Percentiles rank a stretch among this genome's conserved stretches.
These are phyloP conservation scores for Thinocorus orbignyianus DNA, from an alignment of 2,113 vertebrate species.

Conservation along the genomic window DNA sequence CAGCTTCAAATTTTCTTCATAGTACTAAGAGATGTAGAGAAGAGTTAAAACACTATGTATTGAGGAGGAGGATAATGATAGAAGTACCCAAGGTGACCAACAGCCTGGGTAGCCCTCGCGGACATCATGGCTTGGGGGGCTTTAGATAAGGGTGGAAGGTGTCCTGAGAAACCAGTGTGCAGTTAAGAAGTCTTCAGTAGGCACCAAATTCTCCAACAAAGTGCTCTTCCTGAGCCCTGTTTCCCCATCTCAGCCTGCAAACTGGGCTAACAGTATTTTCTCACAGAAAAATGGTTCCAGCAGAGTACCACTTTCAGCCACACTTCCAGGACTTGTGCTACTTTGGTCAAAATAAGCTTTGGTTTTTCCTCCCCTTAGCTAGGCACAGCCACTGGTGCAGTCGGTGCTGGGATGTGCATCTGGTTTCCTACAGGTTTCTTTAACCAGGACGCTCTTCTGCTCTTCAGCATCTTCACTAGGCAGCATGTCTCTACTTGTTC, in stretches of 20 bases:
- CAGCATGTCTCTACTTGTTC: not conserved
- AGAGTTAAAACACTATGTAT: not conserved
- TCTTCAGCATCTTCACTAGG: not conserved
- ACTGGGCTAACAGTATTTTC: not conserved
- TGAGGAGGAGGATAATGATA: not conserved
- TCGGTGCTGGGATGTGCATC: not conserved
- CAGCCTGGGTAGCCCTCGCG: rapidly evolving
- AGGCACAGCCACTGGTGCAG: not conserved
- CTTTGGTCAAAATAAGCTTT: not conserved
- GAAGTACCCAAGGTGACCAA: not conserved
- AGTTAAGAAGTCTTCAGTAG: not conserved
- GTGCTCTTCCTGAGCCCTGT: rapidly evolving
- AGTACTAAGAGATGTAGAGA: not conserved
- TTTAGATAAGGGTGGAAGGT: not conserved
- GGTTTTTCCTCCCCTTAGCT: not conserved
- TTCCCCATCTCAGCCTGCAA: not conserved
- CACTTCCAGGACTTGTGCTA: not conserved
- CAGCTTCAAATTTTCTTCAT: not conserved
- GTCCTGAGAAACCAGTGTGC: not conserved
- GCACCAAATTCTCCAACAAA: not conserved
- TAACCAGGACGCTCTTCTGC: not conserved
- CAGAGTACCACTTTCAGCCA: not conserved
- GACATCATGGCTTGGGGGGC: not conserved
- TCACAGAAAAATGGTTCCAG: not conserved
- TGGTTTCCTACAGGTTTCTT: not conserved